These are phyloP conservation scores for Scalopus aquaticus DNA, from an alignment of 2,113 vertebrate genomes.

Conservation along the genomic window DNA sequence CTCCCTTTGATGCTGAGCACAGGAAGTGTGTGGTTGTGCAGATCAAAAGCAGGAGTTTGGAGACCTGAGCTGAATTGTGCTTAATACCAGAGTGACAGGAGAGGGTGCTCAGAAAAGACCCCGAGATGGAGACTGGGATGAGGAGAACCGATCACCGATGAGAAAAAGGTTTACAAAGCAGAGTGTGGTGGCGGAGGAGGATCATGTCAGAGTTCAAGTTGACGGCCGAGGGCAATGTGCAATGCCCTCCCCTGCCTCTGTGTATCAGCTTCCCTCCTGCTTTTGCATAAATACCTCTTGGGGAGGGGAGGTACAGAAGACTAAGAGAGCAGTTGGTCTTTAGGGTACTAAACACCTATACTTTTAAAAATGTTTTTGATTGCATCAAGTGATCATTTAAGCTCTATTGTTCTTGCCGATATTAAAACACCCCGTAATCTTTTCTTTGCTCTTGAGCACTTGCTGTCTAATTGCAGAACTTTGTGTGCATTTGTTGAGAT, in stretches of 20 bases:
- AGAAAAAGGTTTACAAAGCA: not conserved
- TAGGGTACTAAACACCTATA: not conserved
- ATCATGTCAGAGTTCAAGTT: not conserved
- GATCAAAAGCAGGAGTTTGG: not conserved
- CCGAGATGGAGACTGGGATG: not conserved
- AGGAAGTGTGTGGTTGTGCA: too few species aligned
- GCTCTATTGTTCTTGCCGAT: not conserved
- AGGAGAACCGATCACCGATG: not conserved
- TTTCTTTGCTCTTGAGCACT: not conserved
- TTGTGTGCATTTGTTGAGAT: not conserved
- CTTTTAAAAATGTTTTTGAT: not conserved
- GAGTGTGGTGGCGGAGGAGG: not conserved
- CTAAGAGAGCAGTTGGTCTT: not conserved
- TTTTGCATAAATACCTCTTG: not conserved
- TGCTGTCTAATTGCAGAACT: not conserved
- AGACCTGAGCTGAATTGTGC: not conserved
- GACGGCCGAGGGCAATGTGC: too few species aligned
- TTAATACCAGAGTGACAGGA: not conserved
- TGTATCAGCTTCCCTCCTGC: not conserved
- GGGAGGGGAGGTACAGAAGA: not conserved
- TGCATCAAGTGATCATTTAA: not conserved
- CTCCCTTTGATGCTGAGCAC: not conserved
- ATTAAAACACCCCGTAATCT: not conserved
- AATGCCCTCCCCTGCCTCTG: not conserved
- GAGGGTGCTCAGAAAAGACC: not conserved